A percentile compares a stretch with the other conserved stretches of the same genome.
Evolutionary conservation across 2,888 invertebrate genomes (phyloP).

Genomic region (Scaptomyza tumidula): DNA sequence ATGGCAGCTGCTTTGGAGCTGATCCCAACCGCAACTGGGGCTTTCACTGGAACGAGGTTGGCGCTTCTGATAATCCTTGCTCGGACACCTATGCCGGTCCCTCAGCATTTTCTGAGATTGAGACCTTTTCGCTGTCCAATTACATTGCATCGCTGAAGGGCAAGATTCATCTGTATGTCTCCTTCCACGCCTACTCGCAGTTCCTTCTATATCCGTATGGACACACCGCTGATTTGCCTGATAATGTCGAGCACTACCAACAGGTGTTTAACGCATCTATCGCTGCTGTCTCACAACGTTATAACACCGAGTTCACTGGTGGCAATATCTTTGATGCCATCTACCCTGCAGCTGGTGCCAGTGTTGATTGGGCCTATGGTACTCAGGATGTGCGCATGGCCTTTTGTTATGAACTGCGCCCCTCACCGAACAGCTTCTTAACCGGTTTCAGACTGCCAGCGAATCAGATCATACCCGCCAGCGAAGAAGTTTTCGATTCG

Average conservation of each 20-base stretch:
- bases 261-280: constrained; percentile 78
- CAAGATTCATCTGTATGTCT: constrained; percentile 88
- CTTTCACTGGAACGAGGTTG: constrained; percentile 88
- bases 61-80: constrained; percentile 87
- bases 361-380: constrained; percentile 91
- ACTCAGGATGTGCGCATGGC: constrained; percentile 84
- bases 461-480: constrained; percentile 87
- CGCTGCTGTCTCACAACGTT: constrained; percentile 85
- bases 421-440: constrained; percentile 83
- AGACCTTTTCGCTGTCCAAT: constrained; percentile 85
- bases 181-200: constrained; percentile 91
- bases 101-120: constrained; percentile 88
- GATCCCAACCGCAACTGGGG: constrained; percentile 93
- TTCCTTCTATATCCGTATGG: constrained; percentile 90
- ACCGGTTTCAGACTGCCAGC: constrained; percentile 89
- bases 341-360: constrained; percentile 88
- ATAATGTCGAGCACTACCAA: constrained; percentile 86
- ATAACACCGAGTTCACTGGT: constrained; percentile 87
- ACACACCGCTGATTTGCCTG: constrained; percentile 86
- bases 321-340: constrained; percentile 87
- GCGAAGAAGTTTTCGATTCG: constrained; percentile 87
- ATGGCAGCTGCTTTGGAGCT: constrained; percentile 87
- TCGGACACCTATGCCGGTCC: constrained; percentile 88
- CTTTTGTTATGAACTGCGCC: constrained; percentile 86
- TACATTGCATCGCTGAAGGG: constrained; percentile 86